phyloP scores from a whole-genome alignment of 2,113 vertebrate species.

The Elephas maximus region DNA sequence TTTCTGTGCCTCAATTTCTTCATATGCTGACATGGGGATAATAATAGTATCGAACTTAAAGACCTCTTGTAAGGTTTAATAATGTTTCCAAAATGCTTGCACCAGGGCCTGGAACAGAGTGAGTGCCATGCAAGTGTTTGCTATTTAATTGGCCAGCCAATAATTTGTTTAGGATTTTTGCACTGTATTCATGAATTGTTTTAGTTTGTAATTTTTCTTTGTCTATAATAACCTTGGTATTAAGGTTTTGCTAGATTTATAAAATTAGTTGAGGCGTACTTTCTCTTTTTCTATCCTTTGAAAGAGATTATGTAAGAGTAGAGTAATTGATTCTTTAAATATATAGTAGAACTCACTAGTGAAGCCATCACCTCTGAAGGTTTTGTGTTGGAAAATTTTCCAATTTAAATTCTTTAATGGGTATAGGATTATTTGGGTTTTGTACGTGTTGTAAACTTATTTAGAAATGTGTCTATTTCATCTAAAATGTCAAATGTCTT shows the following conservation, averaged over 20 bases:
- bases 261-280: neutral
- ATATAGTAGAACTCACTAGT: neutral
- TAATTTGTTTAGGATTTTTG: constrained; percentile 14
- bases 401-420: neutral
- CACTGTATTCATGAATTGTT: neutral
- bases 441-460: neutral
- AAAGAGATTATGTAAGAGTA: neutral
- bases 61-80: neutral
- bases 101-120: neutral
- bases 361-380: neutral
- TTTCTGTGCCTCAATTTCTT: neutral
- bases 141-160: neutral
- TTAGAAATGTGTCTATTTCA: neutral
- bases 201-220: constrained; percentile 40
- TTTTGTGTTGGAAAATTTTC: neutral
- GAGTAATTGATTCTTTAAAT: neutral
- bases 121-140: neutral
- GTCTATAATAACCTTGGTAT: neutral
- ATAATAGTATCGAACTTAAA: neutral
- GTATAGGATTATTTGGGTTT: neutral
- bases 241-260: constrained; percentile 27
- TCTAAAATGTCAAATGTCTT: neutral
- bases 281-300: neutral
- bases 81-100: neutral
- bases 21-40: neutral